phyloP scores from a whole-genome alignment of 1,140 invertebrate genomes.

The Zaprionus taronus region DNA sequence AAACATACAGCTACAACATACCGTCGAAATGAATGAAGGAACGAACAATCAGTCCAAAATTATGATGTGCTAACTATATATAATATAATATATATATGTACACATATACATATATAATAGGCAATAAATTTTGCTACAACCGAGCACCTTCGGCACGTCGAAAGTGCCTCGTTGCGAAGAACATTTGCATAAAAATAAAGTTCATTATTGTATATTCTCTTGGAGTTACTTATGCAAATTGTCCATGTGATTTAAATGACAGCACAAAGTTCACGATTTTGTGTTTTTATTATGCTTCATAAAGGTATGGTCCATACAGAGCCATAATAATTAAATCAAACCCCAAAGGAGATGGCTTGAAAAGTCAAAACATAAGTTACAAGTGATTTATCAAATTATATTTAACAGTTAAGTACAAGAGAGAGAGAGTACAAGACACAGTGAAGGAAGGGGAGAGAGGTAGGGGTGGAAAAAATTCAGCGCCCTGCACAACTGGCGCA shows the following conservation, averaged over 20 bases:
- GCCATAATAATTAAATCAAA: slow-evolving; percentile 57
- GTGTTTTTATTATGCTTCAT: slow-evolving; percentile 28
- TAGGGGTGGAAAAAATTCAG: background rate
- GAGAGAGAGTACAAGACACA: background rate
- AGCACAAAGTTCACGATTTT: slow-evolving; percentile 16
- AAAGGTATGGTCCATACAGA: background rate
- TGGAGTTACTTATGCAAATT: slow-evolving; percentile 52
- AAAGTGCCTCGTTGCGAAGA: too few relatives aligned
- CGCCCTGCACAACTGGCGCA: background rate
- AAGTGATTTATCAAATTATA: slow-evolving; percentile 64
- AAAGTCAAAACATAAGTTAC: slow-evolving; percentile 65
- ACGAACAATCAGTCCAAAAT: too few relatives aligned
- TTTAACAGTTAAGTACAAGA: slow-evolving; percentile 29
- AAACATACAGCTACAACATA: too few relatives aligned
- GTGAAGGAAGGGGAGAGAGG: background rate
- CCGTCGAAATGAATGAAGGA: too few relatives aligned
- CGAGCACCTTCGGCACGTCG: too few relatives aligned
- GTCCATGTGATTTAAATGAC: slow-evolving; percentile 45
- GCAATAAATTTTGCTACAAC: too few relatives aligned
- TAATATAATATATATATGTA: too few relatives aligned
- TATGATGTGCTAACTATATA: too few relatives aligned
- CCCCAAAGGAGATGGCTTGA: slow-evolving; percentile 40
- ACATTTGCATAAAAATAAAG: too few relatives aligned
- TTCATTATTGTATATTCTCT: too few relatives aligned
- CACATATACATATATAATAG: too few relatives aligned